These are phyloP conservation scores for Callosobruchus maculatus DNA, from an alignment of 2,888 invertebrate species.

Conservation along the genomic window DNA sequence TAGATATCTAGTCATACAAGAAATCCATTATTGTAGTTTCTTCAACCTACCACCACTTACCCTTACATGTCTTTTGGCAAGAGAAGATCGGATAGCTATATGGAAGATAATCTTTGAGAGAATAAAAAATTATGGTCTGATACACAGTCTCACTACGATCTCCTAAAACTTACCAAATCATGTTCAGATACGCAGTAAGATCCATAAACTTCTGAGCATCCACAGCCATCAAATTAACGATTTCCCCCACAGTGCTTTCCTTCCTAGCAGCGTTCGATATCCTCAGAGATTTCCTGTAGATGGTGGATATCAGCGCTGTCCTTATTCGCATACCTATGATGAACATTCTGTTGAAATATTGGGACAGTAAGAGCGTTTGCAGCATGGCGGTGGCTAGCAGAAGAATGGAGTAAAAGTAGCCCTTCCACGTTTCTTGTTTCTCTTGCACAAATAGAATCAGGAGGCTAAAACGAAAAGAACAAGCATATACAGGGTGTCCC, in stretches of 20 bases:
- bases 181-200: constrained; percentile 77
- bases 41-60: too few species aligned
- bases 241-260: constrained; percentile 85
- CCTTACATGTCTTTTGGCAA: too few species aligned
- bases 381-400: constrained; percentile 72
- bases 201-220: constrained; percentile 88
- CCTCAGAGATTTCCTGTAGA: constrained; percentile 80
- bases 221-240: constrained; percentile 89
- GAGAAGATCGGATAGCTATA: too few species aligned
- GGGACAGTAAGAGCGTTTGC: constrained; percentile 82
- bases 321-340: constrained; percentile 86
- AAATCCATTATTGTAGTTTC: too few species aligned
- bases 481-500: neutral
- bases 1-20: too few species aligned
- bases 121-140: too few species aligned
- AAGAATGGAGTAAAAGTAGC: constrained; percentile 74
- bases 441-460: constrained; percentile 68
- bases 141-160: constrained; percentile 52
- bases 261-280: constrained; percentile 78
- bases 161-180: constrained; percentile 52
- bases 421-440: constrained; percentile 74
- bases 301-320: constrained; percentile 83
- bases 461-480: constrained; percentile 52
- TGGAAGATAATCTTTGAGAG: too few species aligned
- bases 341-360: constrained; percentile 90